Conservation (phyloP, 2,797 vertebrate genomes). For the Picus viridis region DNA sequence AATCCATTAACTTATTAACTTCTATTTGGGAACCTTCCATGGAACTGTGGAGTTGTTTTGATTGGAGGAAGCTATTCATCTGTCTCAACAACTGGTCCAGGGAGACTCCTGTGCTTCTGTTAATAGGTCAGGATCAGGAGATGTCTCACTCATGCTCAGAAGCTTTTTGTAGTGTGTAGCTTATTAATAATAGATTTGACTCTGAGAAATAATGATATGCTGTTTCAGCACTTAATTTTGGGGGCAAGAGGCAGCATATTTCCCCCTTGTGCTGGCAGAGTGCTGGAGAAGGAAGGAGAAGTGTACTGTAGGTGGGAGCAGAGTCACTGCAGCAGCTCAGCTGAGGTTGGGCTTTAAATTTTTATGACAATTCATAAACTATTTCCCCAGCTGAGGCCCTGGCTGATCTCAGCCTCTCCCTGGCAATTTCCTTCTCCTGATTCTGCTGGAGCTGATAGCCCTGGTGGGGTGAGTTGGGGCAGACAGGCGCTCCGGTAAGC, state of each 20-base stretch:
- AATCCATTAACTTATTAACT: slow-evolving; percentile 71
- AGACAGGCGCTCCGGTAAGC: slow-evolving; percentile 53
- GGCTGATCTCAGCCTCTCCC: slow-evolving; percentile 60
- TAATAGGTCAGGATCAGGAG: slow-evolving; percentile 69
- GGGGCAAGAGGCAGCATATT: slow-evolving; percentile 54
- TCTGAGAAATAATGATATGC: slow-evolving; percentile 70
- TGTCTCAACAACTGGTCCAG: slow-evolving; percentile 58
- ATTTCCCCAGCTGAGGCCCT: slow-evolving; percentile 38
- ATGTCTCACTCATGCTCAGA: slow-evolving; percentile 51
- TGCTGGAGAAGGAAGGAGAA: slow-evolving; percentile 27
- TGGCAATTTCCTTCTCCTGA: slow-evolving; percentile 70
- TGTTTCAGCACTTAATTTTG: slow-evolving; percentile 70
- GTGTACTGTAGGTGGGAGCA: slow-evolving; percentile 73
- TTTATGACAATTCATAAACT: slow-evolving; percentile 72
- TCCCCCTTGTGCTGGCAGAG: slow-evolving; percentile 55
- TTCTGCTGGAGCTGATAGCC: slow-evolving; percentile 65
- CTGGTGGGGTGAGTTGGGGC: slow-evolving; percentile 35
- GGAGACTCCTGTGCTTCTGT: slow-evolving; percentile 58
- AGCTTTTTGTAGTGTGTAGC: slow-evolving; percentile 65
- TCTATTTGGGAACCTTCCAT: slow-evolving; percentile 68
- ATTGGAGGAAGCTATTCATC: slow-evolving; percentile 53
- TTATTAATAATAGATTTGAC: slow-evolving; percentile 73
- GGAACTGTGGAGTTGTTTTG: slow-evolving; percentile 63
- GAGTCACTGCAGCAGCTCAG: slow-evolving; percentile 64
- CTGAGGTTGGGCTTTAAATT: slow-evolving; percentile 69